These are phyloP conservation scores for Rhadinocentrus ornatus DNA, from an alignment of 2,797 vertebrate species.

Conservation along the genomic window DNA sequence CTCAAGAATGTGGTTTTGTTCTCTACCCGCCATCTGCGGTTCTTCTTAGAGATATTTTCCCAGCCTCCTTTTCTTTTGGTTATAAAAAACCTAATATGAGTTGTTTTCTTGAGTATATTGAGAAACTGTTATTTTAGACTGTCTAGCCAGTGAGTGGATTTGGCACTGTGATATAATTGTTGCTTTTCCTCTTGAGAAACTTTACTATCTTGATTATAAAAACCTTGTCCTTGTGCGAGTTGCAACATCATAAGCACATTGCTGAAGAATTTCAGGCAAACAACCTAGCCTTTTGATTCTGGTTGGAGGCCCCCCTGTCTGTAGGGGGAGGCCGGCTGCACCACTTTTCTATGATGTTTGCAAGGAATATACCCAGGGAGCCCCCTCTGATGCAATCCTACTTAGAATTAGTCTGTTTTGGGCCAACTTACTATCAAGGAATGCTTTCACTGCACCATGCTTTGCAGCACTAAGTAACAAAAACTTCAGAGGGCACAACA, in stretches of 20 bases:
- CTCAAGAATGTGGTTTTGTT: conserved; percentile 77
- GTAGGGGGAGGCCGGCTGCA: conserved; percentile 45
- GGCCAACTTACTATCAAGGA: conserved; percentile 64
- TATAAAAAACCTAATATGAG: conserved; percentile 33
- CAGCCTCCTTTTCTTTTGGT: conserved; percentile 60
- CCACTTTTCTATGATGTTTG: conserved; percentile 60
- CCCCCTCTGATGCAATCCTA: conserved; percentile 69
- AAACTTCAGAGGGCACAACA: conserved; percentile 42
- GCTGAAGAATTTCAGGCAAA: conserved; percentile 77
- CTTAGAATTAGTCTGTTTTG: conserved; percentile 38
- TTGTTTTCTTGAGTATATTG: conserved; percentile 41
- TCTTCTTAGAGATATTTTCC: conserved; percentile 71
- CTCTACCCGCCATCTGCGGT: conserved; percentile 69
- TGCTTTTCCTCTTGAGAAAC: conserved; percentile 56
- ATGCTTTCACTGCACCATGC: conserved; percentile 39
- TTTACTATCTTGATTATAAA: conserved; percentile 49
- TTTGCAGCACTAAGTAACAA: conserved; percentile 9
- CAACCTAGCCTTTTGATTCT: conserved; percentile 63
- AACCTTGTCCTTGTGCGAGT: conserved; percentile 48
- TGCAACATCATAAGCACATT: conserved; percentile 73
- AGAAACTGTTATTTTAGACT: conserved; percentile 36
- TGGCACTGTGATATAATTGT: conserved; percentile 46
- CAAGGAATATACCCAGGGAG: conserved; percentile 69
- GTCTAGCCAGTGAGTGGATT: conserved; percentile 49
- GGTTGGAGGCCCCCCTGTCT: conserved; percentile 59